These are phyloP conservation scores for Brevimyrus niger DNA, from an alignment of 2,113 vertebrate genomes.

Conservation along the genomic window DNA sequence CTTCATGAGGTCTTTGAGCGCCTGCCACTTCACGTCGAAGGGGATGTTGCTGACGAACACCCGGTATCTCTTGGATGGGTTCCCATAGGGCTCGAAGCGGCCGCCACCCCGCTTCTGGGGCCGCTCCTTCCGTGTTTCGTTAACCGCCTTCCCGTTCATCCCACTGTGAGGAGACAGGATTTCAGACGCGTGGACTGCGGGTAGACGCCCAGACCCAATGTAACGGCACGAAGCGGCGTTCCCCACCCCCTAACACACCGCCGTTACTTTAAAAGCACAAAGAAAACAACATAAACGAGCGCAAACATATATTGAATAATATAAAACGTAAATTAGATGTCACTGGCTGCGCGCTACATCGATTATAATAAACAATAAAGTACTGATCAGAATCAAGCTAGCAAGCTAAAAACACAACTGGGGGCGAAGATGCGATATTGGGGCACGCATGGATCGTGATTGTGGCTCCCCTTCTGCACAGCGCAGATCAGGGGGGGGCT, in stretches of 20 bases:
- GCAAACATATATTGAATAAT: neutral
- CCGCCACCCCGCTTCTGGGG: conserved; percentile 64
- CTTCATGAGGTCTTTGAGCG: conserved; percentile 76
- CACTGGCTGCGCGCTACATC: neutral
- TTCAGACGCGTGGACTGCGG: neutral
- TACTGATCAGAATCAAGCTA: neutral
- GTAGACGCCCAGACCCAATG: neutral
- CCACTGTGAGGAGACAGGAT: conserved; percentile 48
- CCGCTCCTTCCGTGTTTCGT: conserved; percentile 70
- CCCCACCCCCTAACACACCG: neutral
- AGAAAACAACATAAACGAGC: neutral
- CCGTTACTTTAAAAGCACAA: neutral
- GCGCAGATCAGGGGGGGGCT: neutral
- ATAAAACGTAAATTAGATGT: neutral
- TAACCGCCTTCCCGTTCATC: conserved; percentile 55
- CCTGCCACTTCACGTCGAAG: conserved; percentile 77
- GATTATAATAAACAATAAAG: neutral
- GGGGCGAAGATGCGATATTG: neutral
- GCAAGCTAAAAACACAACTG: neutral
- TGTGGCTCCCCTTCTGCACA: neutral
- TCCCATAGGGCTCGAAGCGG: conserved; percentile 70
- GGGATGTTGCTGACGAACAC: conserved; percentile 79
- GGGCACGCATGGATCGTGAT: neutral
- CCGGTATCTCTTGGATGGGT: conserved; percentile 62
- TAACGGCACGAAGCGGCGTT: neutral